Base-by-base conservation (phyloP, 2,113 vertebrate genomes). In the Hydropotes inermis region DNA sequence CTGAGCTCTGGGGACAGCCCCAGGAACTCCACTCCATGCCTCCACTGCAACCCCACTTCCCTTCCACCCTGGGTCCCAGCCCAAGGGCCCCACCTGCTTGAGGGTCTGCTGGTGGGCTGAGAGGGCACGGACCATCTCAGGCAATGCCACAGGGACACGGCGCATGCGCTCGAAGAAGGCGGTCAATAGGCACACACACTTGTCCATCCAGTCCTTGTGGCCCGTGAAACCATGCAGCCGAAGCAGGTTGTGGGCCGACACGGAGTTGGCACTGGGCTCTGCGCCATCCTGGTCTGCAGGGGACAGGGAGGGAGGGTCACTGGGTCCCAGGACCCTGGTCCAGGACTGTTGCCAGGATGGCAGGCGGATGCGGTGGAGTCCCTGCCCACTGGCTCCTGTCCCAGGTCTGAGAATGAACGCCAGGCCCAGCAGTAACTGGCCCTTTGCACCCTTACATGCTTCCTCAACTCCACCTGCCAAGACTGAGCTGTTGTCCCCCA, bases 201-300 rank as follows among this genome's bases (percentile, higher is more conserved):
- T 99, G 90, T 99, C 98, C 89, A 99, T 97, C 99, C 99, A 99
- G 50, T 99, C 99, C 91, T 82, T 98, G 19, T 98, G 98, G 82
- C 99, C 99, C 0, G 99, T 99, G 98, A 99, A 99, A 92, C 99
- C 99, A 3, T 99, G 99, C 78, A 99, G 99, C 84, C 99, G 99
- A 81, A 99, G 99, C 61, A 99, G 99, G 97, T 99, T 99, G 97
- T 98, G 99, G 13, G 99, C 99, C 0, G 99, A 98, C 64, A 99
- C 97, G 0, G 99, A 99, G 98, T 99, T 99, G 45, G 99, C 99
- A 0, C 99, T 99, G 98, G 99, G 99, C 98, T 99, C 99, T 2
- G 99, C 99, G 15, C 99, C 99, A 1, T 99, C 99, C 97, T 99
- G 99, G 98, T 99, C 99, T 99, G 96, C 30, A 23, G 78, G 36